Evolutionary conservation across 2,888 invertebrate genomes (phyloP), one percentile per base, ranked within the genome.

Genomic region (Drosophila niveifrons): DNA sequence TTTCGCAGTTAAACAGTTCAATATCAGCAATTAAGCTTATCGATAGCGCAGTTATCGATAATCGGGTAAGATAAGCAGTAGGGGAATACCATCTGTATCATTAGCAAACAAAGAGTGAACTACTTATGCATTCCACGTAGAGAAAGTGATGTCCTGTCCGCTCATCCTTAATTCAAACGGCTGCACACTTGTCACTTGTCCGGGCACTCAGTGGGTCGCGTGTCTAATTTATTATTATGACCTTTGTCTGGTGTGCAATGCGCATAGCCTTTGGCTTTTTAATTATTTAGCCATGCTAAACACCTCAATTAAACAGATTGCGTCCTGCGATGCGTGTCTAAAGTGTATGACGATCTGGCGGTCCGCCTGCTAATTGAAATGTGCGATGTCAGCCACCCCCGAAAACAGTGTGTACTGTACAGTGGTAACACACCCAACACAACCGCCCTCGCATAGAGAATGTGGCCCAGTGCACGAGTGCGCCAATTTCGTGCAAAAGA

Each of bases 291-390:
- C 68, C 68, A 52, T 77, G 78, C 72, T 87, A 82, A 82, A 82
- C 89, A 82, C 72, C 84, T 77, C 88, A 82, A 82, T 82, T 82
- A 89, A 80, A 87, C 69, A 87, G 82, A 82, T 82, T 82, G 89
- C 70, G 64, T 70, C 29, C 53, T 9, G n/a, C 28, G 15, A 65
- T 80, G 82, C 82, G 82, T 82, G 82, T 67, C 84, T 59, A 68
- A 80, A 68, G 79, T 39, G 62, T 72, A 72, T 77, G 73, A 13
- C 11, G 34, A 11, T 46, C 51, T n/a, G 23, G 7, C 52, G 43
- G 56, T 53, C 53, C 62, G 58, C 58, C 67, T 23, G 23, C 23
- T 23, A 78, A 75, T 82, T 82, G 67, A 78, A 70, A 66, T 50
- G 50, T 46, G 52, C 44, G 55, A 59, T 58, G 61, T 53, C 65